Evolutionary conservation across 2,888 invertebrate species (phyloP).

Genomic region (Cheilosia impressa): DNA sequence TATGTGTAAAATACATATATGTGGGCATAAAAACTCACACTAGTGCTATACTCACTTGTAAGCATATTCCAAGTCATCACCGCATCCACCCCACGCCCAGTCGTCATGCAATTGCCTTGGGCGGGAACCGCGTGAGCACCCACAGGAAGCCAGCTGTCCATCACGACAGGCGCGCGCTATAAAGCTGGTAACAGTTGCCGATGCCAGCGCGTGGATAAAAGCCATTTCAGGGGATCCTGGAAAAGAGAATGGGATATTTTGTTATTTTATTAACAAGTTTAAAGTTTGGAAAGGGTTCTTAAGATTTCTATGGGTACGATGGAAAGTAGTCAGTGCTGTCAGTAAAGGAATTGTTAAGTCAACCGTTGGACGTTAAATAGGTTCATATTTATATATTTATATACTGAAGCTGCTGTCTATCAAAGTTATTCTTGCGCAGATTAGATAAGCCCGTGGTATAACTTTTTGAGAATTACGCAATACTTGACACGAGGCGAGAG

Average conservation of each 20-base stretch:
- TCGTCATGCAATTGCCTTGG: conserved; percentile 94
- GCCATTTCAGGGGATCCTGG: conserved; percentile 94
- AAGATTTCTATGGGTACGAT: not conserved
- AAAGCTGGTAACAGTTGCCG: conserved; percentile 94
- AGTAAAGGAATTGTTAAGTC: conserved; percentile 7
- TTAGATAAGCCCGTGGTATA: too few relatives aligned
- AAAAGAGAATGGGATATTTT: conserved; percentile 40
- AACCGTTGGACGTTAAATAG: conserved; percentile 12
- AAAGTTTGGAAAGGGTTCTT: not conserved
- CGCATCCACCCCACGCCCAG: conserved; percentile 99
- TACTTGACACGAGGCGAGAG: too few relatives aligned
- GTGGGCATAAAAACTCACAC: conserved; percentile 36
- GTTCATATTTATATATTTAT: too few relatives aligned
- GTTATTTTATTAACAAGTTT: conserved; percentile 18
- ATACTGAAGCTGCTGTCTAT: too few relatives aligned
- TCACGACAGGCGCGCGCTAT: conserved; percentile 96
- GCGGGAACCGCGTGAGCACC: conserved; percentile 92
- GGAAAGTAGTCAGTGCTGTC: conserved; percentile 3
- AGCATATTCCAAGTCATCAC: conserved; percentile 97
- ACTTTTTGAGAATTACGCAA: too few relatives aligned
- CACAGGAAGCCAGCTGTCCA: conserved; percentile 94
- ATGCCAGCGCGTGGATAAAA: conserved; percentile 94
- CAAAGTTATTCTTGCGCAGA: not conserved
- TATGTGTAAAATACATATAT: conserved; percentile 29
- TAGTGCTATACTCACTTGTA: conserved; percentile 89